Evolutionary conservation across 2,888 invertebrate species (phyloP).

Genomic region (Deilephila porcellus): DNA sequence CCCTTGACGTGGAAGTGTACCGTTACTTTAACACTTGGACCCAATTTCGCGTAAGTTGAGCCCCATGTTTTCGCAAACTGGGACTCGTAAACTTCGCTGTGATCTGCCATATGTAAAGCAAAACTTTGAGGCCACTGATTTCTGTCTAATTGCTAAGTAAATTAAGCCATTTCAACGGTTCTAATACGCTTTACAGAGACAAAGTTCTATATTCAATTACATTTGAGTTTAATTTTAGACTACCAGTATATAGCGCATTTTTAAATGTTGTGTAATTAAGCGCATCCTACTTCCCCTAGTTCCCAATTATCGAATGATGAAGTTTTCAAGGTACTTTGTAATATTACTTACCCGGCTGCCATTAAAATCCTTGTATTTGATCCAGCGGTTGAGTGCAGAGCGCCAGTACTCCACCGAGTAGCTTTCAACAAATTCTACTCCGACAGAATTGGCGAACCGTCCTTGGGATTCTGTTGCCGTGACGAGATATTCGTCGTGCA

Average conservation of each 20-base stretch:
- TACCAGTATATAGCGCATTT: background rate
- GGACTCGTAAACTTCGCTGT: slow-evolving; percentile 42
- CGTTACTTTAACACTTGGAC: slow-evolving; percentile 4
- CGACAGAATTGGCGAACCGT: slow-evolving; percentile 95
- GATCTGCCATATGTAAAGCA: slow-evolving; percentile 44
- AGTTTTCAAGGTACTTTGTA: background rate
- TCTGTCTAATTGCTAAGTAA: slow-evolving; percentile 53
- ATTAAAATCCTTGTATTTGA: slow-evolving; percentile 90
- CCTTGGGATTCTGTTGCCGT: slow-evolving; percentile 96
- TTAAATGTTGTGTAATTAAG: background rate
- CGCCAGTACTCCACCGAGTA: slow-evolving; percentile 94
- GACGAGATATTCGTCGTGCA: slow-evolving; percentile 90
- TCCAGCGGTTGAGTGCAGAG: slow-evolving; percentile 87
- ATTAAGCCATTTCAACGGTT: slow-evolving; percentile 47
- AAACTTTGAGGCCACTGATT: slow-evolving; percentile 52
- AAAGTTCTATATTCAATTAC: background rate
- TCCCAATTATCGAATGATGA: background rate
- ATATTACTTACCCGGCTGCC: slow-evolving; percentile 88
- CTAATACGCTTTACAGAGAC: slow-evolving; percentile 40
- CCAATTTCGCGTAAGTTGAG: slow-evolving; percentile 1
- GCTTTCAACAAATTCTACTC: slow-evolving; percentile 94
- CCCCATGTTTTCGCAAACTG: slow-evolving; percentile 40
- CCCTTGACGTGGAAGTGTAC: background rate
- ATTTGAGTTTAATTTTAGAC: background rate
- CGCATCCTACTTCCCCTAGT: no score